phyloP scores from a whole-genome alignment of 2,113 vertebrate genomes.

The Catagonus wagneri region DNA sequence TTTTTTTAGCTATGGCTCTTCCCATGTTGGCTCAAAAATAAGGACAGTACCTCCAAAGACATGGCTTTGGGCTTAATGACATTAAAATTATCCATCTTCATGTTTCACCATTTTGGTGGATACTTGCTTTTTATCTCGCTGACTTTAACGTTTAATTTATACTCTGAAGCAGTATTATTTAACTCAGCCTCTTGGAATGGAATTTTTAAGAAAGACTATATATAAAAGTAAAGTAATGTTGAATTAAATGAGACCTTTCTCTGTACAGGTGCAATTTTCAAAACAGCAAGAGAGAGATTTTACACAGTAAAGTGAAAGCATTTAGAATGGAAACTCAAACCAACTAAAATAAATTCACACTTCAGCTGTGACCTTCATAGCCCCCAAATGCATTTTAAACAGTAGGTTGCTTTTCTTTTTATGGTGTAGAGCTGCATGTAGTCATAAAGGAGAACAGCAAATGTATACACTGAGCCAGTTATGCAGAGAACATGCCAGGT shows the following conservation, averaged over 20 bases:
- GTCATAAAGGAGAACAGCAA: conserved; percentile 62
- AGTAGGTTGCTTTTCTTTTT: conserved; percentile 78
- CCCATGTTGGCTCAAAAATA: not conserved
- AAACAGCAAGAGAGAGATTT: conserved; percentile 79
- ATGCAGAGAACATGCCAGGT: not conserved
- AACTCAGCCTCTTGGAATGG: conserved; percentile 62
- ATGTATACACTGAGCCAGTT: conserved; percentile 50
- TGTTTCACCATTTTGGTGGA: conserved; percentile 22
- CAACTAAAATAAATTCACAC: conserved; percentile 79
- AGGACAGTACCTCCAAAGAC: not conserved
- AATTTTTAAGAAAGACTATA: conserved; percentile 72
- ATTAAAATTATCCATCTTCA: conserved; percentile 21
- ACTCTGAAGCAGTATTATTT: conserved; percentile 68
- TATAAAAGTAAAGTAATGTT: conserved; percentile 78
- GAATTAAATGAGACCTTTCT: conserved; percentile 81
- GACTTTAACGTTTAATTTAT: conserved; percentile 67
- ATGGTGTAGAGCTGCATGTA: conserved; percentile 59
- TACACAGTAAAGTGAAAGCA: conserved; percentile 77
- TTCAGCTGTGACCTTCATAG: conserved; percentile 75
- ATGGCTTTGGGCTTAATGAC: not conserved
- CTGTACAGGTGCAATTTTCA: conserved; percentile 77
- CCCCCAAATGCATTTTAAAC: conserved; percentile 80
- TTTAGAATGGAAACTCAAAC: conserved; percentile 77
- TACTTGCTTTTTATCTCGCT: conserved; percentile 41
- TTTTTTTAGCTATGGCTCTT: not conserved